These are phyloP conservation scores for Furcula furcula DNA, from an alignment of 2,888 invertebrate genomes.

Conservation along the genomic window DNA sequence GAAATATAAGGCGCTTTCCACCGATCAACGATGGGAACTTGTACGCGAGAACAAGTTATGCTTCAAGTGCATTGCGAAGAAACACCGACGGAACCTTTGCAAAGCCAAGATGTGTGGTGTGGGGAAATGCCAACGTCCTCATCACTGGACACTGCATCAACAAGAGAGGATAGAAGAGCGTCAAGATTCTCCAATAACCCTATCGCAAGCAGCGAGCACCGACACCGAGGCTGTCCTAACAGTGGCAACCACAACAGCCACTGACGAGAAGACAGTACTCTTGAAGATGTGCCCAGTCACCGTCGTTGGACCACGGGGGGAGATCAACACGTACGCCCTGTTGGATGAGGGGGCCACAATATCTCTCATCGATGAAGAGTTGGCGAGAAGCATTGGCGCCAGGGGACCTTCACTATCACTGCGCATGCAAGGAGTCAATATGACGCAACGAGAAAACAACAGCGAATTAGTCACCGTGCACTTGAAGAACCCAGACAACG, in stretches of 20 bases:
- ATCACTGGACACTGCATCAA: not conserved
- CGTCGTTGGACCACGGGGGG: constrained; percentile 7
- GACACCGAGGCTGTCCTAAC: not conserved
- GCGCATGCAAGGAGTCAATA: not conserved
- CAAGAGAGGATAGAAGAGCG: too few species aligned
- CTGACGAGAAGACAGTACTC: not conserved
- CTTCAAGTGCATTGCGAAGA: too few species aligned
- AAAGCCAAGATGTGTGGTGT: not conserved
- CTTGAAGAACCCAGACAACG: not conserved
- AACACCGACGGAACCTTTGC: not conserved
- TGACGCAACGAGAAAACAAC: too few species aligned
- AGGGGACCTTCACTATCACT: constrained; percentile 2
- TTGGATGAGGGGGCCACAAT: constrained; percentile 14
- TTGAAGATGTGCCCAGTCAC: constrained; percentile 7
- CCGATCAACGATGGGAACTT: too few species aligned
- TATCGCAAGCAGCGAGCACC: too few species aligned
- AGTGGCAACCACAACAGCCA: not conserved
- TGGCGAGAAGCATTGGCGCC: constrained; percentile 5
- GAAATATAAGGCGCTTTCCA: too few species aligned
- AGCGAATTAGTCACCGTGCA: constrained; percentile 4
- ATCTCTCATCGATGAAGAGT: constrained; percentile 3
- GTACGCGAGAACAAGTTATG: too few species aligned
- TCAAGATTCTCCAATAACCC: too few species aligned
- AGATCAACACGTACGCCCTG: constrained; percentile 4
- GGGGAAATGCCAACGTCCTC: not conserved